Percentiles rank a stretch among this genome's conserved stretches.
phyloP scores from a whole-genome alignment of 2,888 invertebrate genomes.

The Sclerodermus sp. region DNA sequence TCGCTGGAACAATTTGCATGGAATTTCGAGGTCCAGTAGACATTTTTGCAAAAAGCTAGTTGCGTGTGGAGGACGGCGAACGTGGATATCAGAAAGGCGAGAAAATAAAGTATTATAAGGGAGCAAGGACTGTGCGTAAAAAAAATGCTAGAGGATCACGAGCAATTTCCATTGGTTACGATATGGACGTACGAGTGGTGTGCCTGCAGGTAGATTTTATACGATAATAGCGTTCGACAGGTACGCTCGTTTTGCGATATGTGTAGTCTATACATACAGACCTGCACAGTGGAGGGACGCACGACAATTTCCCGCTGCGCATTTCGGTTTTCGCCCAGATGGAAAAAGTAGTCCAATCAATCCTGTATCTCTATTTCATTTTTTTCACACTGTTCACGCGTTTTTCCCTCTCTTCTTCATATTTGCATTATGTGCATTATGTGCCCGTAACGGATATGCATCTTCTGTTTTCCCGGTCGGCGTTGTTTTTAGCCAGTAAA shows the following conservation, averaged over 20 bases:
- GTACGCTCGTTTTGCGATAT: slow-evolving; percentile 20
- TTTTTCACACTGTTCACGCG: too few species aligned
- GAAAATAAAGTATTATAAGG: slow-evolving; percentile 9
- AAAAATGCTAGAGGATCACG: slow-evolving; percentile 37
- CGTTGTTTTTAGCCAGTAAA: too few species aligned
- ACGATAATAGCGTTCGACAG: slow-evolving; percentile 30
- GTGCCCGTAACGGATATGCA: too few species aligned
- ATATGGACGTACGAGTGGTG: slow-evolving; percentile 15
- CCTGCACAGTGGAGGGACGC: slow-evolving; percentile 2
- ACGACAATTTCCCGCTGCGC: slow-evolving; percentile 21
- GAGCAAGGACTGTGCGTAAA: slow-evolving; percentile 9
- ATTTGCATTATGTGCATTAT: too few species aligned
- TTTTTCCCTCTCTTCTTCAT: too few species aligned
- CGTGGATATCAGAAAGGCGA: slow-evolving; percentile 1
- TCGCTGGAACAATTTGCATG: too few species aligned
- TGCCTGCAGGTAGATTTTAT: slow-evolving; percentile 27
- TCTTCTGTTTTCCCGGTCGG: too few species aligned
- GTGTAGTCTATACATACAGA: slow-evolving; percentile 3
- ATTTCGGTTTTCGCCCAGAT: slow-evolving; percentile 19
- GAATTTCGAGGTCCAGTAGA: too few species aligned
- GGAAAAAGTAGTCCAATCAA: slow-evolving; percentile 3
- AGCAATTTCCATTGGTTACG: slow-evolving; percentile 48
- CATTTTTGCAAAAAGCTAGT: too few species aligned
- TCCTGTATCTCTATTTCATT: not conserved
- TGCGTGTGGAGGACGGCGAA: not conserved